phyloP scores from a whole-genome alignment of 2,888 invertebrate genomes.

The Acronicta leporina region DNA sequence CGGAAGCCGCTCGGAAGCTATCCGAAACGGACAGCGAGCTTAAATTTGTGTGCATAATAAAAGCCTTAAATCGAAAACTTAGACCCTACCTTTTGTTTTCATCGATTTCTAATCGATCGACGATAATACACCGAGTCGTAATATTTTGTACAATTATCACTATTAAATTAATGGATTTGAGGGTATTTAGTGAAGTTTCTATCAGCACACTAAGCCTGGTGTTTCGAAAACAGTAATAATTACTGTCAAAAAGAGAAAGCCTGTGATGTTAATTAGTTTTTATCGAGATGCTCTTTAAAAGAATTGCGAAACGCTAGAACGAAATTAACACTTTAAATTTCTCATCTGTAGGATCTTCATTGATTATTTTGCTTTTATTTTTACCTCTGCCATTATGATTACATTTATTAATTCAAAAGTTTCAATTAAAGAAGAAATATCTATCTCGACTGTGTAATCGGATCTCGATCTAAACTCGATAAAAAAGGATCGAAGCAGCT shows the following conservation, averaged over 20 bases:
- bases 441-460: conserved; percentile 32
- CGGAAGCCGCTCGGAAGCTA: conserved; percentile 84
- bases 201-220: background rate
- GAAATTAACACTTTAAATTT: conserved; percentile 8
- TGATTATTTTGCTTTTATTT: conserved; percentile 24
- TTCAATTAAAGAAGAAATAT: conserved; percentile 50
- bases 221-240: conserved; percentile 14
- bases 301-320: conserved; percentile 10
- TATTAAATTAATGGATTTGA: background rate
- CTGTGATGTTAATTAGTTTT: conserved; percentile 27
- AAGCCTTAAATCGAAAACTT: conserved; percentile 65
- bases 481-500: conserved; percentile 20
- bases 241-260: conserved; percentile 25
- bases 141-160: background rate
- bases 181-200: background rate
- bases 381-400: conserved; percentile 22
- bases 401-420: conserved; percentile 40
- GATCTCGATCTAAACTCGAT: conserved; percentile 47
- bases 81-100: conserved; percentile 57
- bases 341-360: conserved; percentile 17
- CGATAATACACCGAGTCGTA: background rate
- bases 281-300: conserved; percentile 40
- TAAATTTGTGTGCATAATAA: conserved; percentile 80
- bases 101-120: conserved; percentile 29
- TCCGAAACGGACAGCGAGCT: conserved; percentile 71